Conservation (phyloP, 2,797 vertebrate genomes). For the Chaenodraco wilsoni region DNA sequence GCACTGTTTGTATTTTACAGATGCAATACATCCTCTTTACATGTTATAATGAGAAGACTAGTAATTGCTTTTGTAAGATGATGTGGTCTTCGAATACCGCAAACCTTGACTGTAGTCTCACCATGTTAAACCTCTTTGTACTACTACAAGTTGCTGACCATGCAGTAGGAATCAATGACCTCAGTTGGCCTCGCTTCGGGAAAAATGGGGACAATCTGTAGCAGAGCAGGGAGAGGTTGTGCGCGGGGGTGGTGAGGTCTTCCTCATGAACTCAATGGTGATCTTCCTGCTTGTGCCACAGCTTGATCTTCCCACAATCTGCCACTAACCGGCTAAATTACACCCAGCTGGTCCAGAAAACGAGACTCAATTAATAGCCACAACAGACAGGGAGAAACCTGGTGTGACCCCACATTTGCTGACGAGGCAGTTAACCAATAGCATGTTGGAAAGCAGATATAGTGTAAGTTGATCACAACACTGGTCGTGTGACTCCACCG, state of each 20-base stretch:
- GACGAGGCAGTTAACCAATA: slow-evolving; percentile 3
- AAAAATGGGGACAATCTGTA: slow-evolving; percentile 43
- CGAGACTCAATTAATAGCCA: not conserved
- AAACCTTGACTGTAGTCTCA: not conserved
- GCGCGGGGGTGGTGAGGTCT: not conserved
- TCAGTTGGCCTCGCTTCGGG: slow-evolving; percentile 5
- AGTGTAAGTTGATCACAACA: not conserved
- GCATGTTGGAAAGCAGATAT: not conserved
- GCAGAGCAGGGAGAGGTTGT: slow-evolving; percentile 26
- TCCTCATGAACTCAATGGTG: slow-evolving; percentile 11
- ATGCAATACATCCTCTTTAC: not conserved
- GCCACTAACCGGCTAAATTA: not conserved
- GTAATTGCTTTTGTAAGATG: not conserved
- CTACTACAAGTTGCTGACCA: slow-evolving; percentile 36
- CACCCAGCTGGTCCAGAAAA: not conserved
- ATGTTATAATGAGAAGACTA: not conserved
- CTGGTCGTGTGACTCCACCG: not conserved
- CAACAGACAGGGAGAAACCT: not conserved
- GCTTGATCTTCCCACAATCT: slow-evolving; percentile 16
- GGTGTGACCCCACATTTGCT: not conserved
- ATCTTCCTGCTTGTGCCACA: slow-evolving; percentile 10
- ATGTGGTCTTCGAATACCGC: not conserved
- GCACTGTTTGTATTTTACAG: not conserved
- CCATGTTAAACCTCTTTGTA: slow-evolving; percentile 26
- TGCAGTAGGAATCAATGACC: slow-evolving; percentile 24